These are phyloP conservation scores for Harpalus rubripes DNA, from an alignment of 2,888 invertebrate genomes.

Conservation along the genomic window DNA sequence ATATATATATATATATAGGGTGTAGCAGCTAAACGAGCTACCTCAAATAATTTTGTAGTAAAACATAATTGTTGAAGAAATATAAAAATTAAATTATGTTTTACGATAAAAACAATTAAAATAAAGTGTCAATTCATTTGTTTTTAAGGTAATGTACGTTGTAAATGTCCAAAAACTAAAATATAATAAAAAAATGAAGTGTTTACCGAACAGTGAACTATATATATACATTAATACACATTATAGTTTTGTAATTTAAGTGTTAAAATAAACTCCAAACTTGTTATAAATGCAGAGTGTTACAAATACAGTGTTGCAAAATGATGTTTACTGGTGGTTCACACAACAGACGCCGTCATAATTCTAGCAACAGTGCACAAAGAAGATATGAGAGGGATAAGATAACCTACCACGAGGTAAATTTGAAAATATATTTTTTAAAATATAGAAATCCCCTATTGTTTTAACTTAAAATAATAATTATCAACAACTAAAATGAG, in stretches of 20 bases:
- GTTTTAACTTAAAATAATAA: no score
- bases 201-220: background rate
- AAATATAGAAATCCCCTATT: no score
- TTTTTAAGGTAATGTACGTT: background rate
- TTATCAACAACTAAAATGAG: no score
- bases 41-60: no score
- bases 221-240: background rate
- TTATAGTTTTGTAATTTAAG: background rate
- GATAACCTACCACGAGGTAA: slow-evolving; percentile 69
- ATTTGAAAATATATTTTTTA: no score
- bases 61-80: no score
- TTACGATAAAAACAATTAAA: background rate
- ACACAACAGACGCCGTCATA: slow-evolving; percentile 80
- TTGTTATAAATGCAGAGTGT: slow-evolving; percentile 45
- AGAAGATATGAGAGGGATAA: slow-evolving; percentile 73
- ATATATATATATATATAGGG: no score
- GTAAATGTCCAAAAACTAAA: background rate
- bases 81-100: no score
- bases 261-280: background rate
- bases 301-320: slow-evolving; percentile 72
- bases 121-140: background rate
- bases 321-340: slow-evolving; percentile 87
- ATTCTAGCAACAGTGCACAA: slow-evolving; percentile 75
- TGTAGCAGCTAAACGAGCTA: no score
- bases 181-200: background rate